These are phyloP conservation scores for Mythimna pallens DNA, from an alignment of 2,888 invertebrate genomes.

Conservation along the genomic window DNA sequence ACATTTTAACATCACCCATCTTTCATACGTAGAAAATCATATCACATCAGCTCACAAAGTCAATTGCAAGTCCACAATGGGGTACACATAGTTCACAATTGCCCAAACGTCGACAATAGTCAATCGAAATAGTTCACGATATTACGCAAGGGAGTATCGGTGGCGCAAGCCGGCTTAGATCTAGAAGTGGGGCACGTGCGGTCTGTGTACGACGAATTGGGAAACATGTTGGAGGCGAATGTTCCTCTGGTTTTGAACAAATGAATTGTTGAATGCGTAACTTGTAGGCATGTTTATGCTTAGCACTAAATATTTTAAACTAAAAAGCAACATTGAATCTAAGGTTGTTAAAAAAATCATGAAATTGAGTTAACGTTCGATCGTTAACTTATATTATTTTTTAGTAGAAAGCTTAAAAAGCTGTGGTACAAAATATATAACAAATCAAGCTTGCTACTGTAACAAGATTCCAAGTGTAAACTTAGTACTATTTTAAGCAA, in stretches of 20 bases:
- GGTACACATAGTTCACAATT: constrained; percentile 66
- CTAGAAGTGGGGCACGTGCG: constrained; percentile 82
- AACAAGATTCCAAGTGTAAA: no score
- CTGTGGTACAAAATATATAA: no score
- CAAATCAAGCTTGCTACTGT: no score
- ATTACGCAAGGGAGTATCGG: constrained; percentile 82
- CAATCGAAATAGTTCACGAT: constrained; percentile 85
- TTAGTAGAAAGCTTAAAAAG: no score
- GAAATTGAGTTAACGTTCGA: background rate
- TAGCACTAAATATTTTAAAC: background rate
- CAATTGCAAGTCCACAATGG: constrained; percentile 50
- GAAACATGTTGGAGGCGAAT: constrained; percentile 22
- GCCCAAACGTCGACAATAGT: constrained; percentile 73
- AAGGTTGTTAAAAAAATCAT: background rate
- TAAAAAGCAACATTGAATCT: no score
- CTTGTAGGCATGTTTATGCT: background rate
- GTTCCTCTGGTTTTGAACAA: constrained; percentile 11
- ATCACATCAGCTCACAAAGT: constrained; percentile 18
- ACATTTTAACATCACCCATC: background rate
- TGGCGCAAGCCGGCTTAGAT: constrained; percentile 86
- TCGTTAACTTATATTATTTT: no score
- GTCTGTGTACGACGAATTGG: constrained; percentile 73
- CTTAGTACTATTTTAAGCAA: no score
- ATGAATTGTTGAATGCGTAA: no score
- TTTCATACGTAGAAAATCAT: constrained; percentile 6